phyloP scores from a whole-genome alignment of 2,888 invertebrate genomes.

The Eupithecia insigniata region DNA sequence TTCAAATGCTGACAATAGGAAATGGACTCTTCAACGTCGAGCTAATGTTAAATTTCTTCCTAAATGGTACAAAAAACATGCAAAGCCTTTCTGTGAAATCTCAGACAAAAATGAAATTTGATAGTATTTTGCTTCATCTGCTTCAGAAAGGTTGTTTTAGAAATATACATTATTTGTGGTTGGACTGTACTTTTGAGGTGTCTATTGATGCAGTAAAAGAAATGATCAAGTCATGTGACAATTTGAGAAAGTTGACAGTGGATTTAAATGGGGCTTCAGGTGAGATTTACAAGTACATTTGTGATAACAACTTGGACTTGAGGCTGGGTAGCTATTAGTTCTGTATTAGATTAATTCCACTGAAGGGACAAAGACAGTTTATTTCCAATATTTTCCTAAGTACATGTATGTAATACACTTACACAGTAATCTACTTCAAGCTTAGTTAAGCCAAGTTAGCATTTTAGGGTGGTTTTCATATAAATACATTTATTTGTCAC shows the following conservation, averaged over 20 bases:
- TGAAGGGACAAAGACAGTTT: background rate
- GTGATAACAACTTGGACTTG: slow-evolving; percentile 75
- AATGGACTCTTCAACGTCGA: slow-evolving; percentile 74
- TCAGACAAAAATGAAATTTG: slow-evolving; percentile 72
- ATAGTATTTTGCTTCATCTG: slow-evolving; percentile 64
- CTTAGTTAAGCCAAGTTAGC: background rate
- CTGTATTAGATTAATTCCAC: slow-evolving; percentile 14
- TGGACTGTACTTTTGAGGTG: slow-evolving; percentile 78
- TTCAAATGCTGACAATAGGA: slow-evolving; percentile 72
- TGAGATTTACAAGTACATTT: slow-evolving; percentile 69
- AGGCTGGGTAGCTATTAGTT: slow-evolving; percentile 74
- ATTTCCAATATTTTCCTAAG: background rate
- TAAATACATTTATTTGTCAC: background rate
- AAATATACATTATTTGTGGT: slow-evolving; percentile 69
- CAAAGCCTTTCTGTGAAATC: slow-evolving; percentile 74
- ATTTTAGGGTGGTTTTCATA: background rate
- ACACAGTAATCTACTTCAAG: background rate
- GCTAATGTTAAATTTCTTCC: slow-evolving; percentile 69
- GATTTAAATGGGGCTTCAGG: slow-evolving; percentile 66
- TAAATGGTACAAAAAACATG: slow-evolving; percentile 69
- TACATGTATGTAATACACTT: background rate
- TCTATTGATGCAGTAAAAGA: slow-evolving; percentile 69
- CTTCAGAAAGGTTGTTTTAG: slow-evolving; percentile 68
- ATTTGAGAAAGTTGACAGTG: slow-evolving; percentile 71
- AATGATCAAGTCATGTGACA: slow-evolving; percentile 69